Base-by-base conservation (phyloP, 2,888 invertebrate species). In the Hypena proboscidalis region DNA sequence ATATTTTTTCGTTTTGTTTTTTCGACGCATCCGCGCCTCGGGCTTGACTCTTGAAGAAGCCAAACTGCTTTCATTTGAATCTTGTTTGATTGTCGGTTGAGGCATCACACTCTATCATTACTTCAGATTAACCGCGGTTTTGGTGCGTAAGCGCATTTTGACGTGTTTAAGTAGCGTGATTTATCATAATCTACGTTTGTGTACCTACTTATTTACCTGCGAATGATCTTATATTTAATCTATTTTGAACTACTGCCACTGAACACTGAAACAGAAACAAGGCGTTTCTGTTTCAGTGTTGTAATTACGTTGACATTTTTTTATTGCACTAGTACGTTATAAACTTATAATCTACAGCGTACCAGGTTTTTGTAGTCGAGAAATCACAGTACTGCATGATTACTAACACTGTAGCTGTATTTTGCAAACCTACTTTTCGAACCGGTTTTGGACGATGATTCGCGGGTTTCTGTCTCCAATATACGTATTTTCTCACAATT, bases 361-460 rank as follows among this genome's bases (percentile, higher is more conserved):
- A 47, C 45, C 49, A 38, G 40, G 25, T 48, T 63, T 60, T 61
- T 57, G 51, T 59, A 52, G 52, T 44, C 39, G 44, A 48, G 57
- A 67, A 57, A 63, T 61, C 58, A 62, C 65, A 61, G 62, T 65
- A 61, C 48, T 54, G 58, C 58, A 58, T 58, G 65, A 69, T 66
- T 61, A 58, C 58, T 50, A 63, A 61, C 55, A 61, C 61, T 46
- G 54, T 69, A 44, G 67, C 80, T 77, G 67, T 70, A 83, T 85
- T 86, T 87, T 78, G 85, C 85, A 80, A 85, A 81, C 81, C 82
- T 80, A 84, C 83, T 78, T 85, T 77, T 71, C 52, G 73, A 78
- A 88, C 89, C 85, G 85, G 89, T 89, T n/a, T 88, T 65, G 51
- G 21, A 58, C 59, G 75, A 75, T 71, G 78, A 77, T 77, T 77